Base-by-base conservation (phyloP, 2,888 invertebrate genomes). In the Ariolimax columbianus region DNA sequence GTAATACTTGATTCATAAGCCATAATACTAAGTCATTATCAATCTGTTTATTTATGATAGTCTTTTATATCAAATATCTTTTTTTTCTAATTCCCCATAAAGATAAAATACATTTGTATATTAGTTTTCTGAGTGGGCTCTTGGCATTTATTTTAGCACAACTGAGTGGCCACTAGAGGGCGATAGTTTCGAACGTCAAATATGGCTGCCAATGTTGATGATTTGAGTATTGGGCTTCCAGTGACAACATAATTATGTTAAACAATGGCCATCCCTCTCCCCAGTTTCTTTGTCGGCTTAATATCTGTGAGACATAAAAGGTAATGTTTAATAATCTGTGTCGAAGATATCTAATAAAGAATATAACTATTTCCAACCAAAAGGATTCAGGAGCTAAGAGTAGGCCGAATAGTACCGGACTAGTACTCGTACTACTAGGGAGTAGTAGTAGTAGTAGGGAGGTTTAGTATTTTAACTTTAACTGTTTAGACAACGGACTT, bases 151-250 rank as follows among this genome's bases (percentile, higher is more conserved):
- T 36, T 19, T 68, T 68, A n/a, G n/a, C n/a, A 23, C 23, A 3
- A 23, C 59, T 11, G n/a, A 4, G 30, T 43, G n/a, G 30, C 43
- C 43, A 36, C 82, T 26, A 73, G 55, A n/a, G n/a, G 73, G 82
- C 82, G 73, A 73, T 55, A 73, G 82, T 82, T 72, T 82, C 73
- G 82, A 33, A 82, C 33, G 51, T 26, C 33, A 72, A 70, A 73
- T 36, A 82, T 82, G 82, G 73, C 82, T 38, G 73, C 82, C 80
- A 70, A 80, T 80, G 80, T 80, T 80, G 80, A 80, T 80, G n/a
- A 80, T 80, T 77, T 23, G 7, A 19, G 19, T 26, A 36, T 36
- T 36, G 40, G 40, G 63, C 63, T 59, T 78, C 30, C 30, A 78
- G 38, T 63, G 63, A 78, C 63, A 63, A 63, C 78, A 36, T 59